Evolutionary conservation across 2,797 vertebrate genomes (phyloP).

Genomic region (Enteromius treurensis): DNA sequence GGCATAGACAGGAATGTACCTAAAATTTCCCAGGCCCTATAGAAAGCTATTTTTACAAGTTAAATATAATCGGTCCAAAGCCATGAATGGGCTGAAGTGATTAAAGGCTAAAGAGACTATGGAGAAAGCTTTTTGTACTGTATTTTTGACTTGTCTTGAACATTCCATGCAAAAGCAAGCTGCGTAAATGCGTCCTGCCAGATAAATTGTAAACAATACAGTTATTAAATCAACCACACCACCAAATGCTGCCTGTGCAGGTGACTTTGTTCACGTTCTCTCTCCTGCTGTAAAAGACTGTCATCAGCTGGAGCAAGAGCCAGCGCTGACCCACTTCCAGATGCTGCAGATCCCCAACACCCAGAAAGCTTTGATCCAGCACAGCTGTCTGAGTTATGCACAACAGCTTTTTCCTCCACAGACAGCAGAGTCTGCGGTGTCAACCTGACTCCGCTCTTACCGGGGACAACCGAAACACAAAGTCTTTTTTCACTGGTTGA

Average conservation of each 20-base stretch:
- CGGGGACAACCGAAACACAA: constrained; percentile 33
- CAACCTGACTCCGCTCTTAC: constrained; percentile 10
- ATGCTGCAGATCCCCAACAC: constrained; percentile 51
- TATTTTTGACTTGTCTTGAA: neutral
- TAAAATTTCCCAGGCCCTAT: neutral
- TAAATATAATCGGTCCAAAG: neutral
- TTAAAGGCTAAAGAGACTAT: neutral
- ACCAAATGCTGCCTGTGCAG: neutral
- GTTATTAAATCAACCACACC: neutral
- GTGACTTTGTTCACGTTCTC: constrained; percentile 5
- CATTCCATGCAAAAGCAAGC: neutral
- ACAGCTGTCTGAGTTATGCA: constrained; percentile 55
- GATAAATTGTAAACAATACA: neutral
- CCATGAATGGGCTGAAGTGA: neutral
- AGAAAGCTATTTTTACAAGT: neutral
- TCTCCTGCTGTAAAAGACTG: constrained; percentile 20
- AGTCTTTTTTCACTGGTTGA: constrained; percentile 21
- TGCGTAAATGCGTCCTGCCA: neutral
- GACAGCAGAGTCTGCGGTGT: constrained; percentile 23
- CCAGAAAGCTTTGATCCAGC: constrained; percentile 55
- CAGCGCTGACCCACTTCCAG: constrained; percentile 56
- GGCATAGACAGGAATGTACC: neutral
- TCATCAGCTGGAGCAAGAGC: constrained; percentile 32
- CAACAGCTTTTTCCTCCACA: constrained; percentile 42
- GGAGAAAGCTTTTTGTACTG: neutral